Evolutionary conservation across 2,797 vertebrate genomes (phyloP), one percentile per base, ranked within the genome.

Genomic region (Orestias chungarensis): DNA sequence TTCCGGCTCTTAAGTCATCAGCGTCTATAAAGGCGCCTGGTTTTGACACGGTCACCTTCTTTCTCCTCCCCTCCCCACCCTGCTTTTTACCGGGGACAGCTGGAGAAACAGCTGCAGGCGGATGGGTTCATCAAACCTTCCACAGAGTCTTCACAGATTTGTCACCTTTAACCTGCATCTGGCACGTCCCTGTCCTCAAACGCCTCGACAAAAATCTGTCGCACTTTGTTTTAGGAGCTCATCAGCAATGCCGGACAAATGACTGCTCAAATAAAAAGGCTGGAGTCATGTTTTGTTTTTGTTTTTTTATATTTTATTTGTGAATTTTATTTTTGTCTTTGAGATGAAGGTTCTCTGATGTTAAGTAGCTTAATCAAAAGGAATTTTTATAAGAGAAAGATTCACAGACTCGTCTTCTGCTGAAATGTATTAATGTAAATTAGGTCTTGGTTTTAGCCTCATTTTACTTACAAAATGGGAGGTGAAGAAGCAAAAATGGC

Each of bases 21-120:
- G 11, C 54, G 75, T 76, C 82, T 31, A 64, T 11, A 33, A 42
- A 75, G 83, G 82, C 44, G 77, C 78, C 76, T 78, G 64, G 14
- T 83, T 88, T 83, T 72, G 86, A 86, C 86, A 83, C 71, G 79
- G 80, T 86, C 80, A 86, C 77, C 81, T 83, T 73, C 79, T 70
- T 76, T 70, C 74, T 57, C 71, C 65, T 82, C 72, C 66, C 78
- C 68, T 35, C 55, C 40, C 29, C 52, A 0, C 72, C 67, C 69
- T 38, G 11, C 50, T 65, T 52, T 76, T 73, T n/a, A n/a, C n/a
- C 78, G 62, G 54, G 83, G 90, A 90, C 90, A 92, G 90, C 89
- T 92, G 90, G 82, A 73, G 74, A 70, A 89, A 83, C 93, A 93
- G 92, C 92, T 93, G 91, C 86, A 74, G 75, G 80, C 67, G 61